Evolutionary conservation across 2,113 vertebrate genomes (phyloP), one percentile per base, ranked within the genome.

Genomic region (Emydocephalus ijimae): DNA sequence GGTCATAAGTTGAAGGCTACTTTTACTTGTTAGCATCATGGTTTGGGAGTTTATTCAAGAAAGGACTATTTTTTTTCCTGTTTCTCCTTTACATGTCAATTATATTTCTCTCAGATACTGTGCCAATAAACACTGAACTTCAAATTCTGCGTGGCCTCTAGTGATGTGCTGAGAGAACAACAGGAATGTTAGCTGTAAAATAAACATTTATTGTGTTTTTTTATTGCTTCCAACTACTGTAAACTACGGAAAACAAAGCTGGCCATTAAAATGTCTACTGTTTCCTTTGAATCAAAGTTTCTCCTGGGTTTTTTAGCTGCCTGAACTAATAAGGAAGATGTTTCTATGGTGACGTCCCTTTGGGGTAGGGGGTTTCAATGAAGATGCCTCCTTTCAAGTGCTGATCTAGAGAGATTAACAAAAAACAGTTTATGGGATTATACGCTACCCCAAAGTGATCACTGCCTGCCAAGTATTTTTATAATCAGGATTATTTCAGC

Each of bases 241-340:
- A 97, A 98, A 97, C 96, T 91, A 90, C 95, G 93, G 94, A 96
- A 95, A 95, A 97, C 96, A 93, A 97, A 97, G 95, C 96, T 95
- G 93, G 95, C 97, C 96, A 98, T 98, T 98, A 98, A 98, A 97
- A 97, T 97, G 98, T 98, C 98, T 98, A 93, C 95, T 97, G 96
- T 95, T 98, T 98, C 97, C 98, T 98, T 98, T 97, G 97, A 97
- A 98, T 97, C 96, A 97, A 97, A 95, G 97, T 95, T 97, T 96
- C 97, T 98, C 97, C 97, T 96, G 97, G 97, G 96, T 45, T 93
- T 48, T 3, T 91, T 81, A 93, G 95, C 94, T 95, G 96, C 97
- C 96, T 96, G 96, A 95, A 92, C 94, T 97, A 97, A 97, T 97
- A 98, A 98, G 97, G 97, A 98, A 98, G 97, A 98, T 94, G 96